Base-by-base conservation (phyloP, 1,140 invertebrate genomes). In the Bombus sibiricus region DNA sequence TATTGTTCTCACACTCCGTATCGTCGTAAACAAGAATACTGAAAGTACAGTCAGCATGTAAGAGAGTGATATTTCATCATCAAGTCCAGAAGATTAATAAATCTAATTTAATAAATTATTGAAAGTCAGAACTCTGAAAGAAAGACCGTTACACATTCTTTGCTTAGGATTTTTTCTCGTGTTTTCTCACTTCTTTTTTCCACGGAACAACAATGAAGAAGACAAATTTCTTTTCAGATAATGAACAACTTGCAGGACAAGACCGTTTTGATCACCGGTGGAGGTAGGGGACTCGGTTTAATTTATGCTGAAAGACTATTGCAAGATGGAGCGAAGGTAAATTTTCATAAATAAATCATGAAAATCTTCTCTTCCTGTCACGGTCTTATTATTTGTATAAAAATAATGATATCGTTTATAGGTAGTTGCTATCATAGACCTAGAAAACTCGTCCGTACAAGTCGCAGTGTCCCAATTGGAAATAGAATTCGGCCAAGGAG, bases 231-330 rank as follows among this genome's bases (percentile, higher is more conserved):
- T n/a, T 39, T 32, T n/a, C 4, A 81, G 22, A 86, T 28, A 25
- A 89, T 89, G 82, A 68, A 89, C 4, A 47, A 53, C 37, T 57
- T 88, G 1, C 57, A 78, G 28, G n/a, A 94, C 39, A 96, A 96
- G 86, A 93, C 95, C 57, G 95, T 92, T 6, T 89, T 96, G 34
- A 90, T 96, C 32, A 95, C 95, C 10, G 96, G 96, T 10, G 96
- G 93, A 10, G 95, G 95, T 4, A 89, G 90, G 13, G 96, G 95
- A 6, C 90, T 96, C 13, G 96, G 96, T 34, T 93, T 93, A 72
- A 93, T 92, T 1, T 95, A 94, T 74, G 92, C 92, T 41, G 90
- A 95, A 75, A 93, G 94, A 66, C 82, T 96, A 1, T 83, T 96
- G 15, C 91, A 92, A 41, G 91, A 95, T 57, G 94, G 94, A 39